Conservation (phyloP, 1,140 invertebrate species). For the Brachionus plicatilis region DNA sequence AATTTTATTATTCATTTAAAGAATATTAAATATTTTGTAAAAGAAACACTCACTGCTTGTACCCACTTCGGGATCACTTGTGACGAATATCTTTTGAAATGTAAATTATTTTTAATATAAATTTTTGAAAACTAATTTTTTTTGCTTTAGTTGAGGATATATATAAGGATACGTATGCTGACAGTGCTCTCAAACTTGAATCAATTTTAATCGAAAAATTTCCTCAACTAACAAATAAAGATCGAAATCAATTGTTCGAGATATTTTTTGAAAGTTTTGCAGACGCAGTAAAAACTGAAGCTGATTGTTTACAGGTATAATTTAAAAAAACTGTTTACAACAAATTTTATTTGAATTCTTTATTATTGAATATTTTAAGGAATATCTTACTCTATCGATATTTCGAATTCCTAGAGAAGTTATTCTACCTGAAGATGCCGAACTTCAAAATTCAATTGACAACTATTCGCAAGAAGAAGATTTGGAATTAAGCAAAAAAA, state of each 20-base stretch:
- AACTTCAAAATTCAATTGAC: neutral
- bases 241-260: neutral
- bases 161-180: neutral
- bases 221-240: neutral
- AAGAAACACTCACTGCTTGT: neutral
- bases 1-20: neutral
- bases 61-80: neutral
- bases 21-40: neutral
- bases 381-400: neutral
- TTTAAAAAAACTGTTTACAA: neutral
- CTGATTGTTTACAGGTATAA: neutral
- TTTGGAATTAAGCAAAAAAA: neutral
- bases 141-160: neutral
- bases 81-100: neutral
- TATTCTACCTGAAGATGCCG: neutral
- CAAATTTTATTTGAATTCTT: neutral
- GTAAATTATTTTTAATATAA: neutral
- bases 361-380: neutral
- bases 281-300: neutral
- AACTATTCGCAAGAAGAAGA: conserved; percentile 5
- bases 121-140: neutral
- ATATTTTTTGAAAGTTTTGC: neutral
- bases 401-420: neutral
- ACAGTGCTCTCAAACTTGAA: neutral
- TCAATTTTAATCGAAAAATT: neutral